phyloP scores from a whole-genome alignment of 2,113 vertebrate species.

The Seriola quinqueradiata region DNA sequence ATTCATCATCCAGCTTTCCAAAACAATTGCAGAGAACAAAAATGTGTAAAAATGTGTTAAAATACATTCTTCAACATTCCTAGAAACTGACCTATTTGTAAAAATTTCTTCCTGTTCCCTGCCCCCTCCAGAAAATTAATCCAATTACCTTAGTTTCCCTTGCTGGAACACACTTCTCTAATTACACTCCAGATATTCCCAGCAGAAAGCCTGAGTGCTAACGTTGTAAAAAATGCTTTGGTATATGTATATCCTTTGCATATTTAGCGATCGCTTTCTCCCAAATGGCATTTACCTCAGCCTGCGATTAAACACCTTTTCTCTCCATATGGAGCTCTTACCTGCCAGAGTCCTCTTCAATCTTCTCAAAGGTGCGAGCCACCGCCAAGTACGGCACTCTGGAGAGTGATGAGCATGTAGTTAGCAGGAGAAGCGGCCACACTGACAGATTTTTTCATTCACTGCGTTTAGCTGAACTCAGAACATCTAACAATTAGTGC shows the following conservation, averaged over 20 bases:
- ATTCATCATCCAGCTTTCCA: background rate
- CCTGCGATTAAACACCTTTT: background rate
- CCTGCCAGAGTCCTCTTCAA: constrained; percentile 92
- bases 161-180: constrained; percentile 14
- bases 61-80: constrained; percentile 8
- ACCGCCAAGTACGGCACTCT: constrained; percentile 94
- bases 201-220: constrained; percentile 29
- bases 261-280: constrained; percentile 10
- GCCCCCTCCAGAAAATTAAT: constrained; percentile 27
- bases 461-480: constrained; percentile 28
- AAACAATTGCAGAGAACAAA: background rate
- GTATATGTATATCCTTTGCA: constrained; percentile 7
- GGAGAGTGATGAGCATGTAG: constrained; percentile 48
- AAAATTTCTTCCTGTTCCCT: constrained; percentile 19
- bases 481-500: constrained; percentile 54
- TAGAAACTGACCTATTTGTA: constrained; percentile 31
- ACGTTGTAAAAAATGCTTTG: constrained; percentile 24
- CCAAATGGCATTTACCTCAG: constrained; percentile 28
- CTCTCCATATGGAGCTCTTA: constrained; percentile 71
- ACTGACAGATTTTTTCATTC: constrained; percentile 38
- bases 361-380: constrained; percentile 92
- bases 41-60: constrained; percentile 11
- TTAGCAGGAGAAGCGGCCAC: constrained; percentile 47
- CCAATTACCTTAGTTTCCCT: constrained; percentile 18
- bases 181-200: constrained; percentile 52